phyloP scores from a whole-genome alignment of 2,888 invertebrate genomes.

The Sesia apiformis region DNA sequence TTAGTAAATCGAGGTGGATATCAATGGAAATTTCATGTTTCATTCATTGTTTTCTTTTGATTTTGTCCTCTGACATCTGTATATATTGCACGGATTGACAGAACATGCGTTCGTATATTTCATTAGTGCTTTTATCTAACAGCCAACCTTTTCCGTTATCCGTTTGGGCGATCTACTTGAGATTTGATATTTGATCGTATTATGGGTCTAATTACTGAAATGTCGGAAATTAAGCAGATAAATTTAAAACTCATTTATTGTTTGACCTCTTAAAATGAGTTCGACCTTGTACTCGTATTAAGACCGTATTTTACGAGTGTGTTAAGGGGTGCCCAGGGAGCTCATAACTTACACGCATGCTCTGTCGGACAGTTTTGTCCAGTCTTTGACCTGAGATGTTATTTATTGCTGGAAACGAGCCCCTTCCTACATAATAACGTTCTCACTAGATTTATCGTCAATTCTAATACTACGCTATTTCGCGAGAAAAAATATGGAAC shows the following conservation, averaged over 20 bases:
- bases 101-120: too few species aligned
- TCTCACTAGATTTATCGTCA: slow-evolving; percentile 12
- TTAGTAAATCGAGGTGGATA: too few species aligned
- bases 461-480: not conserved
- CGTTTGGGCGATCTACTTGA: too few species aligned
- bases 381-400: slow-evolving; percentile 11
- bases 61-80: too few species aligned
- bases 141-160: too few species aligned
- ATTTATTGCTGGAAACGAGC: slow-evolving; percentile 13
- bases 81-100: too few species aligned
- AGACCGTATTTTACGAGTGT: slow-evolving; percentile 1
- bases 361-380: slow-evolving; percentile 5
- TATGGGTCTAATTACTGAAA: too few species aligned
- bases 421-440: slow-evolving; percentile 10
- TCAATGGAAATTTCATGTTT: too few species aligned
- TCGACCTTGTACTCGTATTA: not conserved
- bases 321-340: not conserved
- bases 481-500: not conserved
- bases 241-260: not conserved
- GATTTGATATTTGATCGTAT: too few species aligned
- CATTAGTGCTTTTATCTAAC: too few species aligned
- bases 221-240: too few species aligned
- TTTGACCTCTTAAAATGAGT: not conserved
- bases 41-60: too few species aligned
- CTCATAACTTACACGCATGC: slow-evolving; percentile 5